Evolutionary conservation across 2,113 vertebrate genomes (phyloP).

Genomic region (Myiagra hebetior): DNA sequence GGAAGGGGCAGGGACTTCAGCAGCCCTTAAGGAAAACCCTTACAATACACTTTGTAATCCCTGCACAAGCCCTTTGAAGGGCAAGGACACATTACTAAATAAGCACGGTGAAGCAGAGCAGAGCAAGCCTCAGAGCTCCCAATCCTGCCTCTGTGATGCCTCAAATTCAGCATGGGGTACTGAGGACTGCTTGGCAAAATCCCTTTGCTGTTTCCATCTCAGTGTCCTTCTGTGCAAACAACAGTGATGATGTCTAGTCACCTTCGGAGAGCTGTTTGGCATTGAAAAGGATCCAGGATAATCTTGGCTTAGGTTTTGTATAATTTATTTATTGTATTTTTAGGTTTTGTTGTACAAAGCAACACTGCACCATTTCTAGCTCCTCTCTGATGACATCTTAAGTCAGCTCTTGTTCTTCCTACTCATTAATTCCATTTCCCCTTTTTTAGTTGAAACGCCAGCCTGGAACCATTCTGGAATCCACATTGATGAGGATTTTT

Average conservation of each 20-base stretch:
- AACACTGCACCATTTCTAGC: background rate
- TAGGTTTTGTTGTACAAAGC: background rate
- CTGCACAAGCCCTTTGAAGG: background rate
- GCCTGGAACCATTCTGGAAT: background rate
- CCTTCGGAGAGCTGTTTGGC: slow-evolving; percentile 7
- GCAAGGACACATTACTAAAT: background rate
- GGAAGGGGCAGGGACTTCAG: background rate
- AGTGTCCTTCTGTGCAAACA: background rate
- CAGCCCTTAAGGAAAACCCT: background rate
- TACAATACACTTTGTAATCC: background rate
- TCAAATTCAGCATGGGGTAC: background rate
- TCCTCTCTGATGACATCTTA: background rate
- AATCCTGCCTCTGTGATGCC: background rate
- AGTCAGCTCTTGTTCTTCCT: background rate
- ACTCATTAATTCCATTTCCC: background rate
- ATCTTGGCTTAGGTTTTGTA: background rate
- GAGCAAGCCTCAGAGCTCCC: background rate
- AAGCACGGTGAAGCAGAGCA: background rate
- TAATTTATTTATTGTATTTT: slow-evolving; percentile 18
- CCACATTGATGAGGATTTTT: background rate
- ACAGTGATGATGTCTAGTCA: background rate
- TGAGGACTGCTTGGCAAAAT: background rate
- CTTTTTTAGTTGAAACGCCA: background rate
- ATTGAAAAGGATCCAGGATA: slow-evolving; percentile 51
- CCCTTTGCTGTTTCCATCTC: background rate